phyloP scores from a whole-genome alignment of 2,113 vertebrate species.

The Thunnus thynnus region DNA sequence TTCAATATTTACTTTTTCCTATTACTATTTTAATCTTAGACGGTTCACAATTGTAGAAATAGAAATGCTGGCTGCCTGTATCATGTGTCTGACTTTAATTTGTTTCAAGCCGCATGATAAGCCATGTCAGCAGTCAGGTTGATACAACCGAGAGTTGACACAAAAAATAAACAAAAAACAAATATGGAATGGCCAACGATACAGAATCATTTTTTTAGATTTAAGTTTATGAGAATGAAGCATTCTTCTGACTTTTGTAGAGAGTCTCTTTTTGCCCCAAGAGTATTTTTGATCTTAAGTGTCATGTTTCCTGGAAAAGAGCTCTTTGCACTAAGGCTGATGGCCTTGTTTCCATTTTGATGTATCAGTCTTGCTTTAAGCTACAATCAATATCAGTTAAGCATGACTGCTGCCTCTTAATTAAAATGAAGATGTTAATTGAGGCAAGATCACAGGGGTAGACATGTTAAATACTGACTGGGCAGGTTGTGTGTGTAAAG shows the following conservation, averaged over 20 bases:
- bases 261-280: slow-evolving; percentile 9
- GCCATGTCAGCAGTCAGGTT: neutral
- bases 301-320: slow-evolving; percentile 27
- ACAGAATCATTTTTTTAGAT: neutral
- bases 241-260: neutral
- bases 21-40: neutral
- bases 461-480: slow-evolving; percentile 75
- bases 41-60: neutral
- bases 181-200: neutral
- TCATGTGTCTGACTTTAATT: neutral
- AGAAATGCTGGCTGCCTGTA: neutral
- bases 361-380: slow-evolving; percentile 76
- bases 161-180: neutral
- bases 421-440: slow-evolving; percentile 81
- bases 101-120: too few relatives aligned
- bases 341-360: slow-evolving; percentile 74
- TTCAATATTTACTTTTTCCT: neutral
- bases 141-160: neutral
- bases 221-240: neutral
- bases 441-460: slow-evolving; percentile 68
- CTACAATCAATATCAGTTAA: slow-evolving; percentile 83
- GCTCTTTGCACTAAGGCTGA: slow-evolving; percentile 45
- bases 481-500: slow-evolving; percentile 51
- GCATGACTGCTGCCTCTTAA: slow-evolving; percentile 81
- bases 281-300: slow-evolving; percentile 10